These are phyloP conservation scores for Garrulus glandarius DNA, from an alignment of 2,797 vertebrate species.

Conservation along the genomic window DNA sequence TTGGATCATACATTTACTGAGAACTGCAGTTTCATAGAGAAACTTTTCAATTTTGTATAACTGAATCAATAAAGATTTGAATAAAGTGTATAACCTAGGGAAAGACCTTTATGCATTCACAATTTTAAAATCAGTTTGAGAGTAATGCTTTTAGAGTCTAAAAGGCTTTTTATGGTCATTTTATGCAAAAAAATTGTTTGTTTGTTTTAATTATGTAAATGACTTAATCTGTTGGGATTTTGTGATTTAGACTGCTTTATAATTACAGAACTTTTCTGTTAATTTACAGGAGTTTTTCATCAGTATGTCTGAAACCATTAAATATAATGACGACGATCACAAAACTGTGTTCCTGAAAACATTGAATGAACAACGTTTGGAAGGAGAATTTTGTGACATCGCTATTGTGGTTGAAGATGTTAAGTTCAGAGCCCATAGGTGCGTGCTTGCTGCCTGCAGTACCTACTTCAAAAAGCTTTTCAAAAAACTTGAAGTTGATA, in stretches of 20 bases:
- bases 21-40: neutral
- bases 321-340: conserved; percentile 96
- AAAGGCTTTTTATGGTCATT: neutral
- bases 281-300: conserved; percentile 81
- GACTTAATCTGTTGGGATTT: neutral
- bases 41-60: neutral
- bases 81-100: neutral
- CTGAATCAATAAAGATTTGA: neutral
- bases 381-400: conserved; percentile 95
- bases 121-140: neutral
- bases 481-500: conserved; percentile 92
- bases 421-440: conserved; percentile 93
- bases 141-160: neutral
- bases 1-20: neutral
- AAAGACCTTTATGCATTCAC: neutral
- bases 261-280: neutral
- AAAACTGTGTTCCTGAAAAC: conserved; percentile 96
- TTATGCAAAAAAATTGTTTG: neutral
- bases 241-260: neutral
- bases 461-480: conserved; percentile 97
- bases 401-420: conserved; percentile 96
- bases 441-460: conserved; percentile 92
- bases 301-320: conserved; percentile 95
- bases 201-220: neutral
- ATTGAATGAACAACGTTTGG: conserved; percentile 91